These are phyloP conservation scores for Porites divaricata DNA, from an alignment of 92 coral and sea anemone genomes.

Conservation along the genomic window DNA sequence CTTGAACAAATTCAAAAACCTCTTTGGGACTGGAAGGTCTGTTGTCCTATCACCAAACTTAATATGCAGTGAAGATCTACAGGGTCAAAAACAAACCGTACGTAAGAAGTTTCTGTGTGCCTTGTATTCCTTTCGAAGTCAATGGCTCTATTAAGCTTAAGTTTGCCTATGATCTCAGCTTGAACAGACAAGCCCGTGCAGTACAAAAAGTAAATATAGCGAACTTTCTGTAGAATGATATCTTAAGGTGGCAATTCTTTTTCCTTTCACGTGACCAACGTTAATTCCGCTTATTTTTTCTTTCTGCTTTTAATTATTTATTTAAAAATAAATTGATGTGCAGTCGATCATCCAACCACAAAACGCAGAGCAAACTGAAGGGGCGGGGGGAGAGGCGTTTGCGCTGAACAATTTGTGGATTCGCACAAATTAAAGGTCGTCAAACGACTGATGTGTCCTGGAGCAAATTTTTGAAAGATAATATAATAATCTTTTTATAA, in stretches of 20 bases:
- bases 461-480: no score
- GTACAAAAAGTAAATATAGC: no score
- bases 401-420: not conserved
- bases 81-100: conserved; percentile 19
- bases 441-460: not conserved
- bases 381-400: not conserved
- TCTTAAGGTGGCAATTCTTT: no score
- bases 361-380: not conserved
- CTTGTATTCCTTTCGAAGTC: not conserved
- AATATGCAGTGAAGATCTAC: not conserved
- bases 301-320: no score
- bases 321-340: no score
- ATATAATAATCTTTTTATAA: no score
- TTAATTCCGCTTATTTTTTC: no score
- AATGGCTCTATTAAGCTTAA: not conserved
- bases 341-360: not conserved
- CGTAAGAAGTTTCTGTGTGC: not conserved
- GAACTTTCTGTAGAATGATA: no score
- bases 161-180: not conserved
- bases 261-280: no score
- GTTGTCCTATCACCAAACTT: not conserved
- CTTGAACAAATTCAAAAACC: not conserved
- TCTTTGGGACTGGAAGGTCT: not conserved
- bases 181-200: no score
- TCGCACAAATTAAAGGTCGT: no score